These are phyloP conservation scores for Jaculus jaculus DNA, from an alignment of 2,113 vertebrate genomes.

Conservation along the genomic window DNA sequence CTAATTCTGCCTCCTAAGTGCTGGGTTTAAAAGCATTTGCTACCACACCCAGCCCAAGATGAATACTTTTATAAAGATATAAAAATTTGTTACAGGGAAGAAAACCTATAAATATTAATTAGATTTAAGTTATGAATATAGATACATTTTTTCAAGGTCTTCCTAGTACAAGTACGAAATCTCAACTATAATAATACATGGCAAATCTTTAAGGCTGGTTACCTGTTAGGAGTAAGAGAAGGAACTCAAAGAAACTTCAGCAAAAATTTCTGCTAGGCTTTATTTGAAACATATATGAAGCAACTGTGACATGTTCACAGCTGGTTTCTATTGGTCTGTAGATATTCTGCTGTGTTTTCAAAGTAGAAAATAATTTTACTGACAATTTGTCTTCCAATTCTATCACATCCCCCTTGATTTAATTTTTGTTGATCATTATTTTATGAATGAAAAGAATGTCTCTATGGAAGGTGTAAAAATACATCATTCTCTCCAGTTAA, in stretches of 20 bases:
- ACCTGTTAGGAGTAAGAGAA: neutral
- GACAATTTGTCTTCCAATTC: neutral
- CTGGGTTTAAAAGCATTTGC: too few species aligned
- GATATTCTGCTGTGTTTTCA: neutral
- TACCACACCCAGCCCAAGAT: neutral
- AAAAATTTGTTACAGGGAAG: neutral
- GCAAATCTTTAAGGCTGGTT: neutral
- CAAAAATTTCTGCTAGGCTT: neutral
- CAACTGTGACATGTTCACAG: neutral
- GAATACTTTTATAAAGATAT: neutral
- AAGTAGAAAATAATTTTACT: conserved; percentile 14
- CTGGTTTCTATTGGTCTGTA: neutral
- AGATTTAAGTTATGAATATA: neutral
- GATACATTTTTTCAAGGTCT: neutral
- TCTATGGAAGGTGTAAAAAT: neutral
- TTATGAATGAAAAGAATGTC: neutral
- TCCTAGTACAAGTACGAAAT: neutral
- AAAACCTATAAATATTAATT: neutral
- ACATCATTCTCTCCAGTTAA: neutral
- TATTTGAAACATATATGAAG: conserved; percentile 29
- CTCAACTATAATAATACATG: neutral
- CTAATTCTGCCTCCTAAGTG: too few species aligned
- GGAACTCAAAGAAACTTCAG: conserved; percentile 10
- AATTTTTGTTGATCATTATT: neutral
- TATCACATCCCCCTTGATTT: neutral